phyloP scores from a whole-genome alignment of 2,113 vertebrate genomes.

The Xyliphius kryptos region DNA sequence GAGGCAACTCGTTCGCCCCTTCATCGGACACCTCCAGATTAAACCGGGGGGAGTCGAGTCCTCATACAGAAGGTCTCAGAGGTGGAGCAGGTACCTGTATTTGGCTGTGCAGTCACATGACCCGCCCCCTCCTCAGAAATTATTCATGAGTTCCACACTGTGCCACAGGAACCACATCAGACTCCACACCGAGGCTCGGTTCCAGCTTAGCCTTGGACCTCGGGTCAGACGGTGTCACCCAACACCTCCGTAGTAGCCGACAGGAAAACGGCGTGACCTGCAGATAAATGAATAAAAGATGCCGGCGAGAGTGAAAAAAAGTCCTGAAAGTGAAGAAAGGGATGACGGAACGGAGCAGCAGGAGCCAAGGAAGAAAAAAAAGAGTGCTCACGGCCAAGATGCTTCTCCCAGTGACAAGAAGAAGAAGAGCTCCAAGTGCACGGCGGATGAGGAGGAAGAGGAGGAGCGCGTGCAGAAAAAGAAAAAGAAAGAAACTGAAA shows the following conservation, averaged over 20 bases:
- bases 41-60: too few relatives aligned
- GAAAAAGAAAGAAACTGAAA: conserved; percentile 27
- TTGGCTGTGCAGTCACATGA: conserved; percentile 31
- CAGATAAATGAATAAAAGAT: conserved; percentile 81
- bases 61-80: not conserved
- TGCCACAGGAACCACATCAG: conserved; percentile 9
- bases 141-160: conserved; percentile 36
- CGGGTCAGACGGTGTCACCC: conserved; percentile 67
- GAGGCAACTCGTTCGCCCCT: too few relatives aligned
- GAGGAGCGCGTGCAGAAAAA: conserved; percentile 25
- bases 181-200: conserved; percentile 31
- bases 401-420: conserved; percentile 44
- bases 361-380: conserved; percentile 51
- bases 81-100: conserved; percentile 7
- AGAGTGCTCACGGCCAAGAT: conserved; percentile 40
- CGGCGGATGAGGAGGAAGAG: conserved; percentile 21
- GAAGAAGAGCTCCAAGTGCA: conserved; percentile 40
- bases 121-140: conserved; percentile 21
- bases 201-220: conserved; percentile 40
- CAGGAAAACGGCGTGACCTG: conserved; percentile 27
- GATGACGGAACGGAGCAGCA: conserved; percentile 58
- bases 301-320: conserved; percentile 73
- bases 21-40: too few relatives aligned
- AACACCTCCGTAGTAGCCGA: conserved; percentile 47
- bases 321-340: conserved; percentile 60